Evolutionary conservation across 2,797 vertebrate species (phyloP), one percentile per base, ranked within the genome.

Genomic region (Hippopotamyrus pictus): DNA sequence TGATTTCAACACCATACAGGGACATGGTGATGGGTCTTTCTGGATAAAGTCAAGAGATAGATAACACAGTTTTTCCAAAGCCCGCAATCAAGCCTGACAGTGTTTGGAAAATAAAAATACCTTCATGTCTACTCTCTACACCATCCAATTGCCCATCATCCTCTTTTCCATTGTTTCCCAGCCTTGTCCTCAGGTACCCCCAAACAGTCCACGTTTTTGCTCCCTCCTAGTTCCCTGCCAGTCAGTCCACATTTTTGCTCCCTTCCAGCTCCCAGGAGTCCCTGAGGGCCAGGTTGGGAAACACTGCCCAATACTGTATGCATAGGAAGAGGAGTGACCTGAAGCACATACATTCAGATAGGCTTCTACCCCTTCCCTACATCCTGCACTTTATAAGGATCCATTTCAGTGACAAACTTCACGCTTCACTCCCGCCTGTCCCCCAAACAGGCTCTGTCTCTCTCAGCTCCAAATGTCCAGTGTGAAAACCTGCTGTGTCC

Each of bases 361-460:
- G 87, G 57, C 9, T 25, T 41, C 87, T 46, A n/a, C 2, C 22
- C 41, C 22, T 48, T 69, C 59, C 59, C 44, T 50, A 25, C 44
- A 46, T 29, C 22, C 87, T 65, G 87, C 87, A 88, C 87, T 88
- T 88, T 88, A 88, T 65, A 48, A 6, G 41, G 87, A 88, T 46
- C 59, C 87, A 25, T 65, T 33, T 41, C 59, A 69, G 44, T 69
- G 37, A 29, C 37, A 65, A 65, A 46, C 57, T 65, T 57, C 33
- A 88, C 3, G 87, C 90, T 84, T 89, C 89, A 57, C 29, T 86
- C 90, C 88, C 48, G 88, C 90, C 88, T 86, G 73, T 90, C 88
- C 51, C 88, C 86, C 59, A 11, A 41, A 89, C 82, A 86, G 53
- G 17, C 79, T 33, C 76, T 44, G 44, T 25, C 37, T 29, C 54